Conservation (phyloP, 2,797 vertebrate genomes). For the Psittacula derbiana region DNA sequence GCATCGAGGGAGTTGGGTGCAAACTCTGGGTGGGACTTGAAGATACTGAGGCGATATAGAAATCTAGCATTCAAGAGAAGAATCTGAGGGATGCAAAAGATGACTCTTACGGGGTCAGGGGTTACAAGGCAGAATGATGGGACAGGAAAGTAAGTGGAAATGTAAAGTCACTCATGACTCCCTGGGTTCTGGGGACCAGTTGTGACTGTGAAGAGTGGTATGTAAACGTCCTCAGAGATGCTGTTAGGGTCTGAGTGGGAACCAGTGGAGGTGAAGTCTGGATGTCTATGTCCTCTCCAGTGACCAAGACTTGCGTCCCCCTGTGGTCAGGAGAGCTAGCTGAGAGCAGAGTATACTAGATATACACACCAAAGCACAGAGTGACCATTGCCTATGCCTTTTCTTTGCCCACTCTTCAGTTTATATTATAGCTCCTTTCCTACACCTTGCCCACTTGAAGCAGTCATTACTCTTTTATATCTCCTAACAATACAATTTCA, state of each 20-base stretch:
- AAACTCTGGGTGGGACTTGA: not conserved
- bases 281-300: not conserved
- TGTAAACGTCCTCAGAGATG: not conserved
- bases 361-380: not conserved
- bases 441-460: not conserved
- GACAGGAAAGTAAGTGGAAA: not conserved
- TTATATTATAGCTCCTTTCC: not conserved
- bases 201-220: not conserved
- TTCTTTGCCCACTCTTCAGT: not conserved
- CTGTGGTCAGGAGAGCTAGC: not conserved
- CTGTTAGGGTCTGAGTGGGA: not conserved
- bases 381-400: not conserved
- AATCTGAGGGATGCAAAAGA: not conserved
- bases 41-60: not conserved
- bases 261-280: not conserved
- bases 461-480: slow-evolving; percentile 32
- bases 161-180: not conserved
- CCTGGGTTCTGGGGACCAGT: not conserved
- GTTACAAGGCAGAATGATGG: not conserved
- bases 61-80: not conserved
- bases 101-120: not conserved
- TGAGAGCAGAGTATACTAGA: not conserved
- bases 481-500: slow-evolving; percentile 32
- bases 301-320: not conserved
- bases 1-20: not conserved